A percentile compares a stretch with the other conserved stretches of the same genome.
Conservation (phyloP, 2,888 invertebrate genomes). For the Hyposoter dolosus region DNA sequence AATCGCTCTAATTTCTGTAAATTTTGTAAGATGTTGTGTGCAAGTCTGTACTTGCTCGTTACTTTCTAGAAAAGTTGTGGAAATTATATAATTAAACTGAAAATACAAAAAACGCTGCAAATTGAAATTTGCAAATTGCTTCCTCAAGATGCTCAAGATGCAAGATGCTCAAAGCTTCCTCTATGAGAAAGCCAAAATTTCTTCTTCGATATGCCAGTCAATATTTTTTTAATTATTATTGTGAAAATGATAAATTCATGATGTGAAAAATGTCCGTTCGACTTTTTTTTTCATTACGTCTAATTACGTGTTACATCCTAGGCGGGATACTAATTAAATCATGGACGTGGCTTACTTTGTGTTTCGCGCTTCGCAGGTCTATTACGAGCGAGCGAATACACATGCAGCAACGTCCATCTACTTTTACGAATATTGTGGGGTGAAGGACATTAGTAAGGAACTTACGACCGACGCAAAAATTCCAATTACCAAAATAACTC, state of each 20-base stretch:
- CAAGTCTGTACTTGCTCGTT: too few relatives aligned
- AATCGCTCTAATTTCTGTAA: too few relatives aligned
- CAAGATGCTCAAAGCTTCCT: too few relatives aligned
- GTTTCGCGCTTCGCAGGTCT: slow-evolving; percentile 86
- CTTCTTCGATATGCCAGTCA: too few relatives aligned
- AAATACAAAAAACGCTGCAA: too few relatives aligned
- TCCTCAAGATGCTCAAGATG: too few relatives aligned
- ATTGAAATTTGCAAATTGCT: too few relatives aligned
- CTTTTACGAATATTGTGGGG: slow-evolving; percentile 91
- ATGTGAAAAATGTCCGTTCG: not conserved
- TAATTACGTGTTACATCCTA: slow-evolving; percentile 10
- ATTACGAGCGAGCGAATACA: slow-evolving; percentile 93
- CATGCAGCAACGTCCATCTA: slow-evolving; percentile 92
- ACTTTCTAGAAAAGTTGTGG: too few relatives aligned
- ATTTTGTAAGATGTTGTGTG: too few relatives aligned
- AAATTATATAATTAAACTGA: too few relatives aligned
- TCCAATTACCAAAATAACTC: slow-evolving; percentile 91
- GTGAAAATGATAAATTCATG: not conserved
- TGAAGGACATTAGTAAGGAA: slow-evolving; percentile 91
- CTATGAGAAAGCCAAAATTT: too few relatives aligned
- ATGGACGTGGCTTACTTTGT: not conserved
- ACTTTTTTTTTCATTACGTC: too few relatives aligned
- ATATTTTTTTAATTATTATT: not conserved
- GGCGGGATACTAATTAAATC: not conserved
- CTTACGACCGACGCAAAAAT: slow-evolving; percentile 89